Evolutionary conservation across 2,797 vertebrate genomes (phyloP), one percentile per base, ranked within the genome.

Genomic region (Manis javanica): DNA sequence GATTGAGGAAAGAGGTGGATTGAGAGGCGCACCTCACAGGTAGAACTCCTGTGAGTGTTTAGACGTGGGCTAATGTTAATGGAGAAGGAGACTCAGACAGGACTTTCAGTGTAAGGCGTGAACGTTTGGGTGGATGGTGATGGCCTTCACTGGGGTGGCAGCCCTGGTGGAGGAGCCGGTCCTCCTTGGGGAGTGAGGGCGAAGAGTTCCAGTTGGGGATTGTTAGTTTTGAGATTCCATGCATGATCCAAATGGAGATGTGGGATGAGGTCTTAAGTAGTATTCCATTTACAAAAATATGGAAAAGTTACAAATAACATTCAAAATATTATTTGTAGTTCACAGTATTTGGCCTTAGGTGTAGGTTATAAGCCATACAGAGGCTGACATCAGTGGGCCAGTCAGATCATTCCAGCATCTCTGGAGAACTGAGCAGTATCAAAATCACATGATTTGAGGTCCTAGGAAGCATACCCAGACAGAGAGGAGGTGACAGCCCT

Each of bases 241-340:
- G 77, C 4, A 0, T 63, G 39, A 7, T 78, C 69, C 51, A 68
- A 69, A 59, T 69, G 64, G 42, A 79, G 55, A 39, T 46, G 59
- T 37, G 49, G 37, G 23, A 61, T 55, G 75, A 90, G 19, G 31
- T 88, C 29, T 63, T 87, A 37, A 19, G 5, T 85, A 92, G 68
- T 68, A 69, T 91, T 94, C 92, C 24, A 64, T 82, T 96, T 63
- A 51, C 23, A 69, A 94, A 89, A 94, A 42, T 59, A 90, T 4
- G 51, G 64, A 87, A 95, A 82, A 78, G 19, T 79, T 39, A 31
- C 37, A 34, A 51, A 37, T 34, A 83, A 46, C 51, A 37, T 71
- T 51, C 24, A 71, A 79, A 88, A 61, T 53, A 6, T 12, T 37
- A 46, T 63, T 87, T 42, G 57, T 66, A 78, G 39, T 46, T 87